Evolutionary conservation across 2,113 vertebrate genomes (phyloP).

Genomic region (Thamnophis sirtalis): DNA sequence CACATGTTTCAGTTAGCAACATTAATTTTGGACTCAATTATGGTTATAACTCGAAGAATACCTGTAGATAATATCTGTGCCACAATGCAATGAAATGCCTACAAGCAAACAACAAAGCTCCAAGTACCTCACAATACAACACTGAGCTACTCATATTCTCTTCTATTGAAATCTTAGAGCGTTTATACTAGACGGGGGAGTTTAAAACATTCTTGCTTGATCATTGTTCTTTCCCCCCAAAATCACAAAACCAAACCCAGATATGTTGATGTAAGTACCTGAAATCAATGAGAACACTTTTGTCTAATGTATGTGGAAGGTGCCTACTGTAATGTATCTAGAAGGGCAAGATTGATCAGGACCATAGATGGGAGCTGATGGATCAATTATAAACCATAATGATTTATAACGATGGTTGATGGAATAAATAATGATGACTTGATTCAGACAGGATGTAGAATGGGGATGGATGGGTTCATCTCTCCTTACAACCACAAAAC

Average conservation of each 20-base stretch:
- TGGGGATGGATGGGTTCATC: neutral
- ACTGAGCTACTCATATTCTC: neutral
- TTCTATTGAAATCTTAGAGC: neutral
- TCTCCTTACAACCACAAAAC: neutral
- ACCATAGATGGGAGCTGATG: neutral
- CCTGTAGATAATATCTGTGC: neutral
- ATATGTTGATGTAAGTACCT: neutral
- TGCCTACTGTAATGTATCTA: neutral
- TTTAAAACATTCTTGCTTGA: neutral
- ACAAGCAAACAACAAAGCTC: neutral
- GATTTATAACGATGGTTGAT: neutral
- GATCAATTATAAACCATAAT: neutral
- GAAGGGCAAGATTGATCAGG: neutral
- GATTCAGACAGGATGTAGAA: neutral
- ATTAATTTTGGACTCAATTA: too few relatives aligned
- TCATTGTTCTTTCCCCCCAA: neutral
- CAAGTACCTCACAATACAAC: neutral
- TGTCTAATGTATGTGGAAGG: neutral
- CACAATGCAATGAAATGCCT: neutral
- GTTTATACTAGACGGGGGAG: neutral
- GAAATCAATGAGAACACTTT: neutral
- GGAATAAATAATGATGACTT: neutral
- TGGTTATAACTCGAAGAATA: too few relatives aligned
- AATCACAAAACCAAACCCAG: neutral
- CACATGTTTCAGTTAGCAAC: too few relatives aligned